Conservation (phyloP, 2,797 vertebrate genomes). For the Serranus cabrilla region DNA sequence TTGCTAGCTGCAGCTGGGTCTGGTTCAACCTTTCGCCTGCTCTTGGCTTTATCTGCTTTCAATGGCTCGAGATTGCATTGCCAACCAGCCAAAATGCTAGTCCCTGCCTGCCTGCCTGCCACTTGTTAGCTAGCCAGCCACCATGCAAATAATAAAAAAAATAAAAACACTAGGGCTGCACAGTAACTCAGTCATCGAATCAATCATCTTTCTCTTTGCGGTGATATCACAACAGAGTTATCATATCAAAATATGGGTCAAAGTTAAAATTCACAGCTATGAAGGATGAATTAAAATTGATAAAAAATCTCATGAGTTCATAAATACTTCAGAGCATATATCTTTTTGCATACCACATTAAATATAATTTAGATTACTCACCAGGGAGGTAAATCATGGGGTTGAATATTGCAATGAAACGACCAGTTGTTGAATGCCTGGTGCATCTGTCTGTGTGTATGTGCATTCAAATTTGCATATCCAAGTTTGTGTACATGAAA, state of each 20-base stretch:
- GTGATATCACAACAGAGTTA: neutral
- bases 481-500: no score
- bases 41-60: slow-evolving; percentile 68
- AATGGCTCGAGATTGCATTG: slow-evolving; percentile 59
- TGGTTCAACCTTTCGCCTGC: slow-evolving; percentile 63
- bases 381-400: no score
- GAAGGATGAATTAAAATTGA: neutral
- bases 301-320: no score
- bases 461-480: no score
- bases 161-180: neutral
- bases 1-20: slow-evolving; percentile 65
- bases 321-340: neutral
- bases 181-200: slow-evolving; percentile 4
- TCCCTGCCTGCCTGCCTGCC: slow-evolving; percentile 35
- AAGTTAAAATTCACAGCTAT: neutral
- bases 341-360: neutral
- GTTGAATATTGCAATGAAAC: no score
- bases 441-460: no score
- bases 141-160: slow-evolving; percentile 20
- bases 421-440: no score
- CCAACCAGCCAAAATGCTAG: slow-evolving; percentile 40
- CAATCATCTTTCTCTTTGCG: slow-evolving; percentile 8
- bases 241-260: neutral
- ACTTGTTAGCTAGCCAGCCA: slow-evolving; percentile 22
- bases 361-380: no score